Percentiles rank a stretch among this genome's conserved stretches.
phyloP scores from a whole-genome alignment of 2,113 vertebrate species.

The Acanthochromis polyacanthus region DNA sequence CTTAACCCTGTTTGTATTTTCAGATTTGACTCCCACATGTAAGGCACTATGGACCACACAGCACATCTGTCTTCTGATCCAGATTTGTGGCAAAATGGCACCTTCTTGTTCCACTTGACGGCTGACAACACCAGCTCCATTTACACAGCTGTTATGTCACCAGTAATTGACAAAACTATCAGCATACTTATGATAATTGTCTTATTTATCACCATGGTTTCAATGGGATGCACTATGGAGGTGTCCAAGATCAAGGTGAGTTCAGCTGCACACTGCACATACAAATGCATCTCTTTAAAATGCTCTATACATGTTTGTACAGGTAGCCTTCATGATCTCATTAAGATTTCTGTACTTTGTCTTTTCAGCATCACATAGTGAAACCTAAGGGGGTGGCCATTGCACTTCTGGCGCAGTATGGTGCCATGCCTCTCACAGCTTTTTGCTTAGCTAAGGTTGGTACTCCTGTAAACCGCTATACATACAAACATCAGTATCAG shows the following conservation, averaged over 20 bases:
- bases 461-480: background rate
- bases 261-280: background rate
- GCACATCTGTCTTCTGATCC: background rate
- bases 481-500: background rate
- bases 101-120: slow-evolving; percentile 33
- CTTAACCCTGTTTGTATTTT: background rate
- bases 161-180: slow-evolving; percentile 65
- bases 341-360: background rate
- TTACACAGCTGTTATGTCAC: background rate
- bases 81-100: slow-evolving; percentile 17
- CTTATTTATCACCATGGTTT: slow-evolving; percentile 81
- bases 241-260: slow-evolving; percentile 85
- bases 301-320: background rate
- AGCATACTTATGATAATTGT: slow-evolving; percentile 60
- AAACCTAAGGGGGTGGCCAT: slow-evolving; percentile 86
- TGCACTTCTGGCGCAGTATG: slow-evolving; percentile 86
- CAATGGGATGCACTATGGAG: slow-evolving; percentile 89
- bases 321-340: background rate
- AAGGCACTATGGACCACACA: slow-evolving; percentile 7
- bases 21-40: slow-evolving; percentile 36
- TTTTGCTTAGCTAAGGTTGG: slow-evolving; percentile 83
- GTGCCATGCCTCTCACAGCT: slow-evolving; percentile 89
- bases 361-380: slow-evolving; percentile 77
- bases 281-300: background rate
- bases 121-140: slow-evolving; percentile 40